Evolutionary conservation across 2,113 vertebrate genomes (phyloP).

Genomic region (Spea multiplicata): DNA sequence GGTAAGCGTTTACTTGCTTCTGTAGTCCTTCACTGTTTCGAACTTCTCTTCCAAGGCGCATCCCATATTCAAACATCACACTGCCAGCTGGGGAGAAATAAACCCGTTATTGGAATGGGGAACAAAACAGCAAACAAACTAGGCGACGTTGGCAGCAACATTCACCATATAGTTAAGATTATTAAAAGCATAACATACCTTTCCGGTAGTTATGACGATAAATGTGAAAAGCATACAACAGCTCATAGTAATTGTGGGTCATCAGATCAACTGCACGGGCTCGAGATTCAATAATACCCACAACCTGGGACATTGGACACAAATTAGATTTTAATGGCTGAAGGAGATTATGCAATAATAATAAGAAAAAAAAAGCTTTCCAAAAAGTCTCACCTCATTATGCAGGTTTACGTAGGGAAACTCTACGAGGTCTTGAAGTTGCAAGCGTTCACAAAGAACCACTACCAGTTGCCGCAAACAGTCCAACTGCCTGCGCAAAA

Average conservation of each 20-base stretch:
- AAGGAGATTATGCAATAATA: no score
- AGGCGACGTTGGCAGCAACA: no score
- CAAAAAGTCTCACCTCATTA: constrained; percentile 75
- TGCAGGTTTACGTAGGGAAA: constrained; percentile 92
- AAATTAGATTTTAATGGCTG: background rate
- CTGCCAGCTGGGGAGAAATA: constrained; percentile 73
- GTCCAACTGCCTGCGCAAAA: constrained; percentile 80
- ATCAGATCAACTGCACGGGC: constrained; percentile 89
- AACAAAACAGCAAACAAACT: background rate
- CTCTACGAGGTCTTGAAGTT: constrained; percentile 88
- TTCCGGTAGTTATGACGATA: constrained; percentile 95
- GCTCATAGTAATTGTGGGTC: constrained; percentile 93
- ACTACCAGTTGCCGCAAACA: constrained; percentile 94
- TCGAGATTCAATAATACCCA: constrained; percentile 88
- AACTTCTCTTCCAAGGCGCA: constrained; percentile 89
- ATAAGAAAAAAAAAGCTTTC: no score
- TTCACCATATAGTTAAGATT: no score
- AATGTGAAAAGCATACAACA: constrained; percentile 93
- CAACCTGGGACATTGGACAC: constrained; percentile 68
- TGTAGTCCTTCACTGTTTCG: constrained; percentile 81
- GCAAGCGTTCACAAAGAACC: constrained; percentile 88
- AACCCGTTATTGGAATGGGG: background rate
- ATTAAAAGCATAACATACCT: constrained; percentile 63
- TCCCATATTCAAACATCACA: constrained; percentile 94
- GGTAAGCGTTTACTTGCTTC: constrained; percentile 91